phyloP scores from a whole-genome alignment of 2,113 vertebrate genomes.

The Pluvianellus socialis region DNA sequence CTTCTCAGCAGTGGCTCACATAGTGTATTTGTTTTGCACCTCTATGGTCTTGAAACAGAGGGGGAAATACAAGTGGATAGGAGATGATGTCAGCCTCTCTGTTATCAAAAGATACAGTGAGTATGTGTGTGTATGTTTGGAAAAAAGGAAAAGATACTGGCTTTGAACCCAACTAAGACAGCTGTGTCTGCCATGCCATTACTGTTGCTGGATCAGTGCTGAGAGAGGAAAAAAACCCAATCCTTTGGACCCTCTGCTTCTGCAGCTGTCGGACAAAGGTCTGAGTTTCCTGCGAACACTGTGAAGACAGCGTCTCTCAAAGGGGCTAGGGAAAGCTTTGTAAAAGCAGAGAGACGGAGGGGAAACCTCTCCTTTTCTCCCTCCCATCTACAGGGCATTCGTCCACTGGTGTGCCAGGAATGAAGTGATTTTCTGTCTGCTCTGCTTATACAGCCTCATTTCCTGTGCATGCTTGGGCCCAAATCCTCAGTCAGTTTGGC shows the following conservation, averaged over 20 bases:
- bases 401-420: not conserved
- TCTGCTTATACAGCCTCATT: not conserved
- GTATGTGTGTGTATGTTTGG: not conserved
- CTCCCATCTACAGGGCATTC: not conserved
- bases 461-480: not conserved
- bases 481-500: not conserved
- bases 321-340: not conserved
- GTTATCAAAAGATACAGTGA: slow-evolving; percentile 35
- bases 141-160: slow-evolving; percentile 1
- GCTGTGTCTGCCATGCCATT: slow-evolving; percentile 32
- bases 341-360: not conserved
- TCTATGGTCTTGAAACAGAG: slow-evolving; percentile 4
- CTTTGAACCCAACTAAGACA: slow-evolving; percentile 32
- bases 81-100: slow-evolving; percentile 57
- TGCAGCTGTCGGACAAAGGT: slow-evolving; percentile 48
- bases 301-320: not conserved
- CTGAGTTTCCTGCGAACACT: slow-evolving; percentile 34
- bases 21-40: not conserved
- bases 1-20: not conserved
- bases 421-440: not conserved
- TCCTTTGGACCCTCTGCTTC: slow-evolving; percentile 3
- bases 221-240: not conserved
- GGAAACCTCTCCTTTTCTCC: not conserved
- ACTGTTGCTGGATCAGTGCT: not conserved
- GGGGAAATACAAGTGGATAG: slow-evolving; percentile 31